Evolutionary conservation across 1,140 invertebrate genomes (phyloP).

Genomic region (Micrasema minimum): DNA sequence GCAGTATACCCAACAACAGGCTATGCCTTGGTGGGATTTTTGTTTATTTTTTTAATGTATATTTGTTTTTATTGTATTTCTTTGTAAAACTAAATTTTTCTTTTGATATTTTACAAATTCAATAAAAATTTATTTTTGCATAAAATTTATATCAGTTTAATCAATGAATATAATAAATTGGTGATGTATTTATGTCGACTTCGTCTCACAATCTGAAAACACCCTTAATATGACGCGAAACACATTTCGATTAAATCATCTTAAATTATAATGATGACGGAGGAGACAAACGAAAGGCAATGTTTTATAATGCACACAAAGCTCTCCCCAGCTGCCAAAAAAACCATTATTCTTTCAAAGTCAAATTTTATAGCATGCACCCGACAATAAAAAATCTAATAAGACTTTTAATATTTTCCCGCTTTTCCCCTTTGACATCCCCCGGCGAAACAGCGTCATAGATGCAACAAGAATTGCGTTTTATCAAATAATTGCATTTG

Average conservation of each 20-base stretch:
- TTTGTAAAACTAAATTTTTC: too few relatives aligned
- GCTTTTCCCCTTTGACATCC: slow-evolving; percentile 17
- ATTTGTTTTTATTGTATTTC: too few relatives aligned
- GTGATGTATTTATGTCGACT: too few relatives aligned
- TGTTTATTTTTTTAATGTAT: too few relatives aligned
- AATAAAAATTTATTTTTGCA: too few relatives aligned
- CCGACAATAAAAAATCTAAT: slow-evolving; percentile 52
- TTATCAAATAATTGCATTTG: slow-evolving; percentile 53
- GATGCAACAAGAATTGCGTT: slow-evolving; percentile 38
- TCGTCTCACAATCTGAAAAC: not conserved
- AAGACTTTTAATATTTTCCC: slow-evolving; percentile 52
- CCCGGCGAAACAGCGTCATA: slow-evolving; percentile 15
- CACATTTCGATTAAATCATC: slow-evolving; percentile 41
- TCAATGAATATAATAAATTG: too few relatives aligned
- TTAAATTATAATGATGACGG: slow-evolving; percentile 37
- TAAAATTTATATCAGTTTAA: too few relatives aligned
- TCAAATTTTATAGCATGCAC: slow-evolving; percentile 38
- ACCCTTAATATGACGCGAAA: slow-evolving; percentile 17
- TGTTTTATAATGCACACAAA: slow-evolving; percentile 32
- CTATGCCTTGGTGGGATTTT: too few relatives aligned
- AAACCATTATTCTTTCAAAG: slow-evolving; percentile 40
- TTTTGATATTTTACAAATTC: too few relatives aligned
- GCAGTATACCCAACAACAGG: too few relatives aligned
- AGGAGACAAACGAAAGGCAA: slow-evolving; percentile 22
- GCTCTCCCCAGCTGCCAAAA: slow-evolving; percentile 15